Evolutionary conservation across 2,797 vertebrate genomes (phyloP), one percentile per base, ranked within the genome.

Genomic region (Pangasius larnaudii): DNA sequence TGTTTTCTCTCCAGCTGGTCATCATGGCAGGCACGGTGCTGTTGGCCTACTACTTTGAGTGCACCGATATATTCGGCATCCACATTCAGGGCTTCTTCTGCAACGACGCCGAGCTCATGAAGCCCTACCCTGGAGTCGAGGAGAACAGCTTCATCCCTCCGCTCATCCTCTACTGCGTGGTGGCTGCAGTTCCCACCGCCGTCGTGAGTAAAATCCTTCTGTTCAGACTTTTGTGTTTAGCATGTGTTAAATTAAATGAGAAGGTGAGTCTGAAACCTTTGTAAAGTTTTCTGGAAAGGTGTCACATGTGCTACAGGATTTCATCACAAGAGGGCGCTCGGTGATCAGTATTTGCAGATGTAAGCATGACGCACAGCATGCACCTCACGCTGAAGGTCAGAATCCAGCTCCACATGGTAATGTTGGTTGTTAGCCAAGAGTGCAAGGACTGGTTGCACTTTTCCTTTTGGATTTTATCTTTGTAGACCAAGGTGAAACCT

Each of bases 81-180:
- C 98, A 99, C 82, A 94, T 99, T 94, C 98, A 99, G 95, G 98
- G 98, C 42, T 99, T 99, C 96, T 99, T 99, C 97, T 99, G 98
- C 89, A 98, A 98, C 80, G 98, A 99, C 0, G 97, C 98, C 39
- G 97, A 98, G 91, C 96, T 99, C 93, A 97, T 99, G 98, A 99
- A 99, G 95, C 98, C 98, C 0, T 99, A 98, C 92, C 98, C 98
- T 0, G 98, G 98, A 74, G 94, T 94, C 0, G 98, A 99, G 90
- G 98, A 99, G 58, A 95, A 97, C 93, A 97, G 98, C 93, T 98
- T 99, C 94, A 95, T 99, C 93, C 97, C 98, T 5, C 98, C 98
- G 0, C 96, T 99, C 91, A 95, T 99, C 94, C 96, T 99, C 42
- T 99, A 99, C 92, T 98, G 98, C 30, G 97, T 98, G 92, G 96